Evolutionary conservation across 2,113 vertebrate genomes (phyloP).

Genomic region (Cichladusa arquata): DNA sequence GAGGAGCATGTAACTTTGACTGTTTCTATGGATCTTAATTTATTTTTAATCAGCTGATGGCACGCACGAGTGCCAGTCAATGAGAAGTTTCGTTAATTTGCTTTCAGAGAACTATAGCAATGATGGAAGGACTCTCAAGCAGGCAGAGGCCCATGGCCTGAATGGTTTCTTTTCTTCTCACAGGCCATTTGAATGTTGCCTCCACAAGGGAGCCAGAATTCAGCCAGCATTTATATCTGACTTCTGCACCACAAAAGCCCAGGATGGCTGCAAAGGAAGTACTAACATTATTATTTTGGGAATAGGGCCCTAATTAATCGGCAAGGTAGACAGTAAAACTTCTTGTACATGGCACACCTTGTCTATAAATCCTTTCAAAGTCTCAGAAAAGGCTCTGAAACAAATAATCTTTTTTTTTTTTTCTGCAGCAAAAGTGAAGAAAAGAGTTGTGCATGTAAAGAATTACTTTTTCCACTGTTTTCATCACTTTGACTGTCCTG

Average conservation of each 20-base stretch:
- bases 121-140: slow-evolving; percentile 25
- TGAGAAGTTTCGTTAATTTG: slow-evolving; percentile 65
- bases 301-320: not conserved
- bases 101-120: slow-evolving; percentile 64
- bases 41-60: slow-evolving; percentile 74
- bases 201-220: slow-evolving; percentile 1
- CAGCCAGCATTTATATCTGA: slow-evolving; percentile 22
- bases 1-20: slow-evolving; percentile 56
- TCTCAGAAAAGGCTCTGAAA: not conserved
- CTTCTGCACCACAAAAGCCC: not conserved
- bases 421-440: not conserved
- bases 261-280: not conserved
- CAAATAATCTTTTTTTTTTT: not conserved
- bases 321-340: not conserved
- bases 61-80: slow-evolving; percentile 56
- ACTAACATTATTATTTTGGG: not conserved
- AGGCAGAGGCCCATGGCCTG: not conserved
- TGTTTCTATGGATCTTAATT: slow-evolving; percentile 71
- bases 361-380: not conserved
- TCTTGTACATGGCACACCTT: not conserved
- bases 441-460: not conserved
- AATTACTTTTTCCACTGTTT: not conserved
- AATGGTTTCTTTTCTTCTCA: slow-evolving; percentile 44
- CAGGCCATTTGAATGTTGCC: slow-evolving; percentile 3
- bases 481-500: not conserved